A percentile compares a stretch with the other conserved stretches of the same genome.
phyloP scores from a whole-genome alignment of 2,113 vertebrate species.

The Peromyscus maniculatus region DNA sequence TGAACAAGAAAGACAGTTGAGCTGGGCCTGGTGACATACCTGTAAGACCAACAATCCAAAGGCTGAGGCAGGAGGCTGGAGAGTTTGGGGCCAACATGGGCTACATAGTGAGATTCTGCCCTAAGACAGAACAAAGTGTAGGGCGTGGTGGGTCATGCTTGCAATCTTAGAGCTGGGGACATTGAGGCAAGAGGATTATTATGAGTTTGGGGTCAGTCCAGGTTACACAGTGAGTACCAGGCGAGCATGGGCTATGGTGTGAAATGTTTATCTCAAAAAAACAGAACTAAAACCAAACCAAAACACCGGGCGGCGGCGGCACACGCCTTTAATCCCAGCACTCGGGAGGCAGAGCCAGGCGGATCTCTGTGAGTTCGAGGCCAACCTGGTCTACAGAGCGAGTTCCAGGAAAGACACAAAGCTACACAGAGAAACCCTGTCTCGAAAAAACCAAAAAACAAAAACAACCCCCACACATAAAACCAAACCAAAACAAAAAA shows the following conservation, averaged over 20 bases:
- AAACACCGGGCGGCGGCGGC: too few relatives aligned
- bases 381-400: too few relatives aligned
- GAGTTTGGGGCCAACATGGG: not conserved
- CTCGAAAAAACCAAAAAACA: too few relatives aligned
- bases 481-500: too few relatives aligned
- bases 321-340: too few relatives aligned
- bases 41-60: not conserved
- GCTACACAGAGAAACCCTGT: too few relatives aligned
- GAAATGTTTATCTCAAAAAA: not conserved
- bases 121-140: not conserved
- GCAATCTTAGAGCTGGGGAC: not conserved
- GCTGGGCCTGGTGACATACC: too few relatives aligned
- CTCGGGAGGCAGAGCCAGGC: too few relatives aligned
- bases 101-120: not conserved
- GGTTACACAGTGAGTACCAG: not conserved
- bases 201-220: not conserved
- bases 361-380: too few relatives aligned
- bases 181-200: not conserved
- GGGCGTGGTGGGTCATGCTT: not conserved
- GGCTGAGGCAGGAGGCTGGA: not conserved
- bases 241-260: not conserved
- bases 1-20: slow-evolving; percentile 38
- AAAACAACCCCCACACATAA: too few relatives aligned
- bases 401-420: too few relatives aligned
- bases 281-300: too few relatives aligned